These are phyloP conservation scores for Poecile montanus DNA, from an alignment of 2,797 vertebrate species.

Conservation along the genomic window DNA sequence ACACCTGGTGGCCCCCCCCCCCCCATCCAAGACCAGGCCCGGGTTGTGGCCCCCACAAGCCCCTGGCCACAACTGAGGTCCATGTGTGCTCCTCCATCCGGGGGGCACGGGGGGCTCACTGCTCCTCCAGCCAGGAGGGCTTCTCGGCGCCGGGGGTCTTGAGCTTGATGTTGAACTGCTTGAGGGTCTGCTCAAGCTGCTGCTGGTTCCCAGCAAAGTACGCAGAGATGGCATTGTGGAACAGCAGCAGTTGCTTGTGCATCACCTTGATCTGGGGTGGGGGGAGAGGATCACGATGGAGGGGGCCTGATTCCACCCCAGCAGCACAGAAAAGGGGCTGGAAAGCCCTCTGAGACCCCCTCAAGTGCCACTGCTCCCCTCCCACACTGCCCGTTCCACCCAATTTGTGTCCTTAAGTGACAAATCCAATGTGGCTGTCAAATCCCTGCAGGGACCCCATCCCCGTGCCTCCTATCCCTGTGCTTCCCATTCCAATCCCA, in stretches of 20 bases:
- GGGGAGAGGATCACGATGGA: background rate
- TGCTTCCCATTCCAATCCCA: background rate
- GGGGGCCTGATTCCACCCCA: background rate
- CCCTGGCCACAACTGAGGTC: background rate
- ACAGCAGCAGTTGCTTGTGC: conserved; percentile 98
- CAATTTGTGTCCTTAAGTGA: background rate
- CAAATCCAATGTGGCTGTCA: background rate
- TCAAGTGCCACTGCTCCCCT: fast-evolving
- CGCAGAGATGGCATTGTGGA: conserved; percentile 96
- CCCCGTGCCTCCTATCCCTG: background rate
- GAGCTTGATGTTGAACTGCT: conserved; percentile 95
- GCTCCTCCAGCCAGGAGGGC: conserved; percentile 98
- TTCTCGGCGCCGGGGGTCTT: conserved; percentile 91
- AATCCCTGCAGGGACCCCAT: background rate
- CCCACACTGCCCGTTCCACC: background rate
- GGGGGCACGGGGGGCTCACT: conserved; percentile 73
- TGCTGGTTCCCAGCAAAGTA: conserved; percentile 99
- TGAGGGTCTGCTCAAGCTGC: conserved; percentile 95
- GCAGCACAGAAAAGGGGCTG: background rate
- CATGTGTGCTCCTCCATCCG: background rate
- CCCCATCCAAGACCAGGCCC: background rate
- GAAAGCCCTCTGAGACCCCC: background rate
- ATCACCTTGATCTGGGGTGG: conserved; percentile 90
- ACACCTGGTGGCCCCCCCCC: background rate
- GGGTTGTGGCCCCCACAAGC: background rate